Percentiles rank a stretch among this genome's conserved stretches.
Conservation (phyloP, 2,797 vertebrate species). For the Neosalanx taihuensis region DNA sequence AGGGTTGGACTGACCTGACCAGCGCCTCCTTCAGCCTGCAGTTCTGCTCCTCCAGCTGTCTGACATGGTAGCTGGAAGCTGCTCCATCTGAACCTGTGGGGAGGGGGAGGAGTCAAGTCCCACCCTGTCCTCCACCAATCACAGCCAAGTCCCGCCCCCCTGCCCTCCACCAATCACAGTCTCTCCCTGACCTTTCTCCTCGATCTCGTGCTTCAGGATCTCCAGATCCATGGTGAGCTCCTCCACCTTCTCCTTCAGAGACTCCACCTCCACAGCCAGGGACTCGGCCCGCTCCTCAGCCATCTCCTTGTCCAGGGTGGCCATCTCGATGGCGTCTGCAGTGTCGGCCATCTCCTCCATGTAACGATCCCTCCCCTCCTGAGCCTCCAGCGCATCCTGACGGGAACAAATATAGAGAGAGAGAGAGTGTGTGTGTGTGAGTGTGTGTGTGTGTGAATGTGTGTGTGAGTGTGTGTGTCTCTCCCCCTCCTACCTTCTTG, state of each 20-base stretch:
- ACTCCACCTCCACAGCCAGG: slow-evolving; percentile 91
- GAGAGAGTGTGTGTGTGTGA: too few species aligned
- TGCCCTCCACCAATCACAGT: too few species aligned
- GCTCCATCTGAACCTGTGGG: slow-evolving; percentile 89
- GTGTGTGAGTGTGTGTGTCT: too few species aligned
- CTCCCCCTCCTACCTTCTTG: slow-evolving; percentile 89
- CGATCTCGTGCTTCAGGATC: slow-evolving; percentile 96
- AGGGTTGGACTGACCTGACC: slow-evolving; percentile 55
- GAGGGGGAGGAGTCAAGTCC: not conserved
- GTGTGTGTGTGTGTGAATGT: too few species aligned
- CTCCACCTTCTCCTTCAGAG: slow-evolving; percentile 90
- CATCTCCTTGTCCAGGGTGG: slow-evolving; percentile 99
- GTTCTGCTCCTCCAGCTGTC: slow-evolving; percentile 96
- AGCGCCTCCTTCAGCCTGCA: slow-evolving; percentile 90
- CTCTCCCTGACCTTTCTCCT: slow-evolving; percentile 86
- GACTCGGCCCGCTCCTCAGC: slow-evolving; percentile 94
- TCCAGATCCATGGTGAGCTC: slow-evolving; percentile 97
- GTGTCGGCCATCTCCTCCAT: slow-evolving; percentile 99
- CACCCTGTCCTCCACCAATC: not conserved
- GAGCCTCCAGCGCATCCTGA: slow-evolving; percentile 91
- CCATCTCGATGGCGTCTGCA: slow-evolving; percentile 96
- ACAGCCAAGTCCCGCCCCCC: not conserved
- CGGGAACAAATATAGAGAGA: not conserved
- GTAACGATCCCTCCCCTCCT: slow-evolving; percentile 92
- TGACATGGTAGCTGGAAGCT: slow-evolving; percentile 95